These are phyloP conservation scores for Yponomeuta plumbellus DNA, from an alignment of 2,888 invertebrate genomes.

Conservation along the genomic window DNA sequence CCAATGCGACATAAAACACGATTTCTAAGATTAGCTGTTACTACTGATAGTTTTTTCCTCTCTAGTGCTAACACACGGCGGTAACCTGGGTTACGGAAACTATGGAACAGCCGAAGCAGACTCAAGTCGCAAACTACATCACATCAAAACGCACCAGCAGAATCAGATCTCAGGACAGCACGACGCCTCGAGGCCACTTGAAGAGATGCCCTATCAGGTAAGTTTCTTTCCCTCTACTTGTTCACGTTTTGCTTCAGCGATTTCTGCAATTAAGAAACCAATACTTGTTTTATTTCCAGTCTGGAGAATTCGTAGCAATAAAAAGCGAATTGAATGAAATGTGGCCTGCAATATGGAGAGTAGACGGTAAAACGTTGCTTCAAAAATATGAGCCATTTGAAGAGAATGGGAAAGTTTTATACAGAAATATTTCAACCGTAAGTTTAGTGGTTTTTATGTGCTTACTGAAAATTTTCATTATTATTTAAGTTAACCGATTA, in stretches of 20 bases:
- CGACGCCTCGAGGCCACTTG: constrained; percentile 57
- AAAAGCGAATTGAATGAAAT: constrained; percentile 87
- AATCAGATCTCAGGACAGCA: constrained; percentile 53
- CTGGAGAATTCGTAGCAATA: constrained; percentile 92
- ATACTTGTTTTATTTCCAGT: constrained; percentile 71
- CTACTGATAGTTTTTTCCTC: too few relatives aligned
- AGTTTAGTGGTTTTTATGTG: constrained; percentile 35
- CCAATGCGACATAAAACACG: constrained; percentile 14
- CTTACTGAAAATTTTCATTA: neutral
- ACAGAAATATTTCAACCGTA: constrained; percentile 92
- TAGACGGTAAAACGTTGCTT: constrained; percentile 88
- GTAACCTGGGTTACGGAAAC: constrained; percentile 77
- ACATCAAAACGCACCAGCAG: constrained; percentile 71
- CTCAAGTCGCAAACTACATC: constrained; percentile 59
- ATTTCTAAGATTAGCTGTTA: constrained; percentile 20
- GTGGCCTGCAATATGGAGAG: constrained; percentile 93
- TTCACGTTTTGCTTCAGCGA: neutral
- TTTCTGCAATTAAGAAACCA: neutral
- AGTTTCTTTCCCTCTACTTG: constrained; percentile 16
- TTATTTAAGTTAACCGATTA: neutral
- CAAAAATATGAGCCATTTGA: constrained; percentile 91
- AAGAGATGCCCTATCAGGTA: constrained; percentile 80
- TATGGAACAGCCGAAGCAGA: constrained; percentile 68
- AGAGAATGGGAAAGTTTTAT: constrained; percentile 87
- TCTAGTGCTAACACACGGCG: constrained; percentile 73